Base-by-base conservation (phyloP, 2,113 vertebrate species). In the Oncorhynchus nerka region DNA sequence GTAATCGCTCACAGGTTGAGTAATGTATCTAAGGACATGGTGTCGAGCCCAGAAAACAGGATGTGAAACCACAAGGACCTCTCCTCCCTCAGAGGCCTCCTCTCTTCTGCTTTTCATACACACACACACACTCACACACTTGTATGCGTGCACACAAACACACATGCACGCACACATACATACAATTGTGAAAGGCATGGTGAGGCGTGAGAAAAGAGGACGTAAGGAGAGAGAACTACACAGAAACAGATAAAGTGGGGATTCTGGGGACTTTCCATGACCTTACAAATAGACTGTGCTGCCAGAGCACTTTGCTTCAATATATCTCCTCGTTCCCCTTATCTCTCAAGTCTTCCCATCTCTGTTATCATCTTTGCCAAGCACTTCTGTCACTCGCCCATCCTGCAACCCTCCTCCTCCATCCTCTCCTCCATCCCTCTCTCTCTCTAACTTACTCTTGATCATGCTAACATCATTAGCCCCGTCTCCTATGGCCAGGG, bases 401-500 rank as follows among this genome's bases (percentile, higher is more conserved):
- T 16, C 39, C 39, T 45, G 49, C 57, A 5, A 28, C 4, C 13
- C 32, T 30, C 7, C 26, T 24, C 9, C 3, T 2, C 1, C 39
- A 9, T 45, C 8, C 39, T 45, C 39, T 45, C 39, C 3, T 1
- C 55, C 57, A 13, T 28, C 7, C 59, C 15, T 24, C 12, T 1
- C 15, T 61, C 61, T 78, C 8, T 4, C 32, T 15, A 57, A 82
- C 96, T 94, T 90, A 99, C 97, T 98, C 85, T 96, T 98, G 87
- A 99, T 99, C 97, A 99, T 99, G 95, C 97, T 97, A 88, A 99
- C 93, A 0, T 99, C 97, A 0, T 98, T 98, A 80, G 96, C 97
- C 0, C 97, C 97, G 0, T 98, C 97, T 55, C 97, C 97, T 0
- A 99, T 95, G 70, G 97, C 97, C 76, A 99, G 81, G 0, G 97